Base-by-base conservation (phyloP, 2,888 invertebrate genomes). In the Pammene aurita region DNA sequence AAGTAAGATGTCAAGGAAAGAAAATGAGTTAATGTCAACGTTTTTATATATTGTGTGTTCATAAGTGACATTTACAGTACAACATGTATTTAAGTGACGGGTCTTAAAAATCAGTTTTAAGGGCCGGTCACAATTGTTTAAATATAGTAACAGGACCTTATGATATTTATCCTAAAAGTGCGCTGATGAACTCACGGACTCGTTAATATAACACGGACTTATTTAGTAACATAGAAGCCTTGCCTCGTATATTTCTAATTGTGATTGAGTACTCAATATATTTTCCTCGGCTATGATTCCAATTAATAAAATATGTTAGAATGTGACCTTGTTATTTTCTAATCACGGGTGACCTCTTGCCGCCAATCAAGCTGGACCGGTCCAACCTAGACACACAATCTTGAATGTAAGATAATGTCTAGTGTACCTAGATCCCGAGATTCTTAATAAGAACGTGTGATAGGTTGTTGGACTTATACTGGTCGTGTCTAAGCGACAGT, bases 291-390 rank as follows among this genome's bases (percentile, higher is more conserved):
- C 26, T 13, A 42, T 5, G 44, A 44, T 44, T 34, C 44, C 18
- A 46, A 58, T 58, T 34, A 58, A 10, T 11, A 58, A 58, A 44
- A 57, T 13, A 57, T 57, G 42, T 58, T 16, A 41, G 10, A 38
- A 63, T 54, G 35, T 50, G 72, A 73, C 72, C 71, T 71, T 44
- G 75, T 74, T 73, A 74, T 74, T 74, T 73, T 72, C 70, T 69
- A 73, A 62, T 61, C 67, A 63, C 66, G 67, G 52, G 65, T 72
- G 77, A 78, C 78, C 79, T 80, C 78, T 74, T 70, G 62, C 69
- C 62, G 75, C 75, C 76, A 75, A 77, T 76, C 77, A 77, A 75
- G 26, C 67, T 7, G 35, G 42, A 66, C 58, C 60, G 54, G 55
- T 66, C 60, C 26, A 14, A 54, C n/a, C 1, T 54, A n/a, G n/a